Evolutionary conservation across 2,113 vertebrate genomes (phyloP).

Genomic region (Amphiprion percula): DNA sequence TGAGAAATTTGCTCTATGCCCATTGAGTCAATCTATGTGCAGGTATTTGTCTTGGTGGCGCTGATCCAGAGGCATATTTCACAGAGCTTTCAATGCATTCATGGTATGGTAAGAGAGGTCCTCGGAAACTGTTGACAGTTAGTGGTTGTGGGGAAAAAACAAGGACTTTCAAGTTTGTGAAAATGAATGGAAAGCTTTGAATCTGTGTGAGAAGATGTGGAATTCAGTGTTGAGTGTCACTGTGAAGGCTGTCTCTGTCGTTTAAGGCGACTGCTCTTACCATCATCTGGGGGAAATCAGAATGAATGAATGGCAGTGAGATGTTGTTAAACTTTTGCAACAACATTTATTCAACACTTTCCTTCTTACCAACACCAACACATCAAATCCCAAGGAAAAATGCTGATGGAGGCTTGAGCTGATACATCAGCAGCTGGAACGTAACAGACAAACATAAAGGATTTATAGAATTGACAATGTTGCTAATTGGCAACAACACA

Average conservation of each 20-base stretch:
- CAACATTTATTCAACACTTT: background rate
- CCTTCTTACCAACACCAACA: background rate
- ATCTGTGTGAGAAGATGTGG: too few species aligned
- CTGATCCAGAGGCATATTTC: constrained; percentile 3
- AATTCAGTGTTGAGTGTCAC: background rate
- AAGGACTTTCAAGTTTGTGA: background rate
- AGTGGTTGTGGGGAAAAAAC: background rate
- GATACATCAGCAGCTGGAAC: background rate
- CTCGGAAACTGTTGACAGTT: background rate
- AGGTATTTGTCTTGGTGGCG: constrained; percentile 10
- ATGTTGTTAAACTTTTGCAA: background rate
- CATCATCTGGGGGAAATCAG: too few species aligned
- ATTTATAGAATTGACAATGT: too few species aligned
- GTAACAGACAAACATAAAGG: background rate
- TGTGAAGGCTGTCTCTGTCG: background rate
- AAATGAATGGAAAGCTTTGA: background rate
- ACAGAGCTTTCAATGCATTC: constrained; percentile 9
- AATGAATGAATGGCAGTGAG: background rate
- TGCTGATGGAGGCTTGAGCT: background rate
- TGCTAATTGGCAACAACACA: too few species aligned
- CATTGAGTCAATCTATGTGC: background rate
- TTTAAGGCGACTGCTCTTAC: too few species aligned
- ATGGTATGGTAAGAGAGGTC: background rate
- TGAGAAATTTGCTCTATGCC: background rate
- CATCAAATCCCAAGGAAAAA: constrained; percentile 1